These are phyloP conservation scores for Coturnix japonica DNA, from an alignment of 2,113 vertebrate genomes.

Conservation along the genomic window DNA sequence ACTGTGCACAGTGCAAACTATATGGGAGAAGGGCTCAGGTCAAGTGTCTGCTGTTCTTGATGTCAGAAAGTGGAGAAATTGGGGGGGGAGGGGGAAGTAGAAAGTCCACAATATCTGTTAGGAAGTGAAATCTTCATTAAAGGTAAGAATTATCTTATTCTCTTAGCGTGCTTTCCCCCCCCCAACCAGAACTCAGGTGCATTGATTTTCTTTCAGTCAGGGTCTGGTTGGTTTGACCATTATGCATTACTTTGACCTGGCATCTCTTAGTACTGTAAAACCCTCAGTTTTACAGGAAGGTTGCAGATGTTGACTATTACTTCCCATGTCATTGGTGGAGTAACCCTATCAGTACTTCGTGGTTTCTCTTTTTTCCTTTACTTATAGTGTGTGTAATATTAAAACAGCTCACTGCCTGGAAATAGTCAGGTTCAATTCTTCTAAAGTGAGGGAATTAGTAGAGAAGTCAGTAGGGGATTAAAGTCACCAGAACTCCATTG, in stretches of 20 bases:
- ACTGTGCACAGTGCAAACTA: not conserved
- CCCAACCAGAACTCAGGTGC: not conserved
- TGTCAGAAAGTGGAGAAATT: not conserved
- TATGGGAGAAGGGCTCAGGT: not conserved
- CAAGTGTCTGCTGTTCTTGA: not conserved
- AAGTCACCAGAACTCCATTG: not conserved
- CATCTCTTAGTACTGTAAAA: not conserved
- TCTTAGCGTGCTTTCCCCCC: not conserved
- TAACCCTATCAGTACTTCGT: not conserved
- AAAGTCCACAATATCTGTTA: not conserved
- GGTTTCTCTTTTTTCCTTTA: not conserved
- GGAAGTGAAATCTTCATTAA: not conserved
- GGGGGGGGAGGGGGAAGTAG: not conserved
- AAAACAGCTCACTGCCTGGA: not conserved
- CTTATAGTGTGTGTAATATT: not conserved
- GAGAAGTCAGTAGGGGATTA: not conserved
- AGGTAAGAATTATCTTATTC: not conserved
- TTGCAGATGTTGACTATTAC: not conserved
- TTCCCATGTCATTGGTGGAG: not conserved
- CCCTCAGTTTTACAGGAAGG: not conserved
- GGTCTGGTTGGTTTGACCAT: constrained; percentile 35
- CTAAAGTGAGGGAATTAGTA: not conserved
- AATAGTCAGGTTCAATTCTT: not conserved
- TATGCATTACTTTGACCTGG: constrained; percentile 17
- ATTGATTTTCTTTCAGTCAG: constrained; percentile 48